Conservation (phyloP, 2,888 invertebrate species). For the Chydorus sphaericus region DNA sequence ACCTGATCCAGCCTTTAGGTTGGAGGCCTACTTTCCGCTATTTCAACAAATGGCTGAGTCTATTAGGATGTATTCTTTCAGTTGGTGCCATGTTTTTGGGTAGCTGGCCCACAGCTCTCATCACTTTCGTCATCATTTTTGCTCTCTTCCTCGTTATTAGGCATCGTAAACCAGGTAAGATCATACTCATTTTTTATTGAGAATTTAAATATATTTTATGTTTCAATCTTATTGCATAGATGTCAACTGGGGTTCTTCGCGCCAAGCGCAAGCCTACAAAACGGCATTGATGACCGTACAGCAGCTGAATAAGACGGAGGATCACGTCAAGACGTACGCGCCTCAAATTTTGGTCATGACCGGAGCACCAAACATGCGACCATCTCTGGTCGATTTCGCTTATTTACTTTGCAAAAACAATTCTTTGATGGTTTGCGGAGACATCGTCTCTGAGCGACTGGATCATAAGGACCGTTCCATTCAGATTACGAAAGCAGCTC, state of each 20-base stretch:
- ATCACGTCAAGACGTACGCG: slow-evolving; percentile 95
- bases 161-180: slow-evolving; percentile 39
- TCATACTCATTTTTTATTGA: background rate
- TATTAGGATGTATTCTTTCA: slow-evolving; percentile 31
- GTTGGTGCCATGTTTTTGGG: slow-evolving; percentile 37
- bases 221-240: slow-evolving; percentile 39
- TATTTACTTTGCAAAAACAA: slow-evolving; percentile 80
- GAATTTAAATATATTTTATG: no score
- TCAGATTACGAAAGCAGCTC: slow-evolving; percentile 45
- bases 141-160: slow-evolving; percentile 37
- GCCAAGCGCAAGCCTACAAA: slow-evolving; percentile 91
- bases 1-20: slow-evolving; percentile 29
- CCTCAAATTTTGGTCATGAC: slow-evolving; percentile 80
- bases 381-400: slow-evolving; percentile 79
- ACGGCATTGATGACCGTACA: slow-evolving; percentile 74
- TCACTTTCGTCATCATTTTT: slow-evolving; percentile 32
- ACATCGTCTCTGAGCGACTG: slow-evolving; percentile 40
- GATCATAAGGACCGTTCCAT: slow-evolving; percentile 8
- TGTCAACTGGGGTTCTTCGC: slow-evolving; percentile 95
- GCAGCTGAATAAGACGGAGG: slow-evolving; percentile 53
- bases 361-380: slow-evolving; percentile 67
- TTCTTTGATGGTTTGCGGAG: slow-evolving; percentile 78
- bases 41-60: slow-evolving; percentile 35
- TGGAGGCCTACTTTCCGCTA: slow-evolving; percentile 25
- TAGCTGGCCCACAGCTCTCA: slow-evolving; percentile 36